Conservation (phyloP, 1,140 invertebrate genomes). For the Orius laevigatus region DNA sequence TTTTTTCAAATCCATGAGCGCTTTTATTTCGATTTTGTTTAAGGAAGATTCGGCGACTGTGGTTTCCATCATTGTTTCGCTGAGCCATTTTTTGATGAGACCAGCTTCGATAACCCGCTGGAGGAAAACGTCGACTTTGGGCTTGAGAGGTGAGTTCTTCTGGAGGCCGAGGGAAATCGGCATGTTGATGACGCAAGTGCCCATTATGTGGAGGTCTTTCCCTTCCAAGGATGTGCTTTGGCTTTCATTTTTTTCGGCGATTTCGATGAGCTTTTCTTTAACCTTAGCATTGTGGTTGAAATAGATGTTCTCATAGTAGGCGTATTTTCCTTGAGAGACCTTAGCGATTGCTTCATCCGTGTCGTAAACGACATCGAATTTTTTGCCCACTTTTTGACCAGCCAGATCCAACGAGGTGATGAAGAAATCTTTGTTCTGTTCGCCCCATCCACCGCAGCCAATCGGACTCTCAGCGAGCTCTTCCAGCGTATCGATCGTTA, state of each 20-base stretch:
- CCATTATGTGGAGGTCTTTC: constrained; percentile 52
- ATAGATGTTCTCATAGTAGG: constrained; percentile 66
- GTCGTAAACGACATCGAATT: constrained; percentile 35
- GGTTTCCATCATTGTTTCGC: constrained; percentile 44
- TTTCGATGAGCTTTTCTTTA: constrained; percentile 10
- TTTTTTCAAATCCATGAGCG: constrained; percentile 55
- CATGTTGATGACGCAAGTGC: constrained; percentile 59
- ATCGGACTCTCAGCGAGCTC: constrained; percentile 41
- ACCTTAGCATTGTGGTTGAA: constrained; percentile 45
- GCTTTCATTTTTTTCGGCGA: background rate
- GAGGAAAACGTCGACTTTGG: constrained; percentile 45
- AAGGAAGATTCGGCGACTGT: constrained; percentile 30
- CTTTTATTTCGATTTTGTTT: constrained; percentile 36
- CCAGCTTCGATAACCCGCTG: constrained; percentile 52
- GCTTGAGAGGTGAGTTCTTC: constrained; percentile 62
- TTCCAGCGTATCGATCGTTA: constrained; percentile 57
- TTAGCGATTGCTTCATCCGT: constrained; percentile 24
- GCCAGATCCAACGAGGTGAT: constrained; percentile 42
- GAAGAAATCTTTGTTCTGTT: constrained; percentile 51
- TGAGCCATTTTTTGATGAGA: constrained; percentile 59
- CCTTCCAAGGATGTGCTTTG: no score
- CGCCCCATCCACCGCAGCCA: constrained; percentile 46
- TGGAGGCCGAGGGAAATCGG: constrained; percentile 62
- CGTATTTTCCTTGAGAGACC: constrained; percentile 49
- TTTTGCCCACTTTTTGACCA: constrained; percentile 43